These are phyloP conservation scores for Cacatua alba DNA, from an alignment of 2,113 vertebrate species.

Conservation along the genomic window DNA sequence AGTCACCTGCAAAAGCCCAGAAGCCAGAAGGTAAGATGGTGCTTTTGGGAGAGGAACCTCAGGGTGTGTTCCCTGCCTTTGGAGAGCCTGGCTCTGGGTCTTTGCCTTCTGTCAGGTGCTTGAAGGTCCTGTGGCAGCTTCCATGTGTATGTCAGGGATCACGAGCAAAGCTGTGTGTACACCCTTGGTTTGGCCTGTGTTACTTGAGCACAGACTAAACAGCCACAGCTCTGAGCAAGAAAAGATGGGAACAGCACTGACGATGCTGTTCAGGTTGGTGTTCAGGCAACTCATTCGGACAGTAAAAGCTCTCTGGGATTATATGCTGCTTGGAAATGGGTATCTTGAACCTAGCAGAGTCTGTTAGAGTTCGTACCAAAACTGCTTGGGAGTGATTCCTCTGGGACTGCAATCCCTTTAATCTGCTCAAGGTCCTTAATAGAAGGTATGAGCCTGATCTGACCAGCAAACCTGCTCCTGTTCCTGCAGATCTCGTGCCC, in stretches of 20 bases:
- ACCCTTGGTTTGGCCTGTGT: neutral
- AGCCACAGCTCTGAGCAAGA: neutral
- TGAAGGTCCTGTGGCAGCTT: neutral
- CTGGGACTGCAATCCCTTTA: neutral
- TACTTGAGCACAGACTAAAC: neutral
- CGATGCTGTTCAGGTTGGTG: neutral
- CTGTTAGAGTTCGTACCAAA: neutral
- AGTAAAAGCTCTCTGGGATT: neutral
- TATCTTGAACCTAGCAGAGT: neutral
- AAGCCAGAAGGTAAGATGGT: slow-evolving; percentile 54
- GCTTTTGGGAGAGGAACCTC: neutral
- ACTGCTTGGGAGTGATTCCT: neutral
- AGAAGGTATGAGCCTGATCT: neutral
- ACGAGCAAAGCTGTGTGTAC: neutral
- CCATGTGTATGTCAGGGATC: fast-evolving
- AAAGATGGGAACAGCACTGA: neutral
- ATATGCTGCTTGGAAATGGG: neutral
- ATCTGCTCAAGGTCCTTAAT: neutral
- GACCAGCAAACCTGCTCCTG: neutral
- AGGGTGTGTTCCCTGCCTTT: neutral
- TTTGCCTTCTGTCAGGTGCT: neutral
- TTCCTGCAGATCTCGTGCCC: neutral
- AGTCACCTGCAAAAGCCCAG: slow-evolving; percentile 64
- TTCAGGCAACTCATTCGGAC: neutral
- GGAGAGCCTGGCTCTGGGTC: neutral